Evolutionary conservation across 2,113 vertebrate species (phyloP).

Genomic region (Oncorhynchus clarkii): DNA sequence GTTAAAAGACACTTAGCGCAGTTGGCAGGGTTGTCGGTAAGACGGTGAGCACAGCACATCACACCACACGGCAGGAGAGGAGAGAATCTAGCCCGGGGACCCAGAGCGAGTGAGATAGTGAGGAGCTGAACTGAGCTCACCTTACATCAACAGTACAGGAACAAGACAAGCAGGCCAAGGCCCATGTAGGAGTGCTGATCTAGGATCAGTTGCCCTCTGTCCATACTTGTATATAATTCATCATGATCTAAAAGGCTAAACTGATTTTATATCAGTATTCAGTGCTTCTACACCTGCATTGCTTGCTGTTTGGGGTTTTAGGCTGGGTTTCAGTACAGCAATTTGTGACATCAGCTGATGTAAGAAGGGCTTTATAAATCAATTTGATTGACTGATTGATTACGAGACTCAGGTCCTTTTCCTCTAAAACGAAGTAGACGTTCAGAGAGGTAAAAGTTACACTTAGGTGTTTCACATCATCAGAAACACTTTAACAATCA

Average conservation of each 20-base stretch:
- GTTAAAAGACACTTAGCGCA: constrained; percentile 53
- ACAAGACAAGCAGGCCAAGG: not conserved
- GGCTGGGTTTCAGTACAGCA: no score
- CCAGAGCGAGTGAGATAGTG: not conserved
- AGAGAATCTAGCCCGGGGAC: not conserved
- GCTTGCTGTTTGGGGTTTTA: no score
- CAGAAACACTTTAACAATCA: constrained; percentile 44
- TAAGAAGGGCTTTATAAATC: no score
- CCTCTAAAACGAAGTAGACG: not conserved
- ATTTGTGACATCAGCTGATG: no score
- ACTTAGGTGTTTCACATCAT: constrained; percentile 53
- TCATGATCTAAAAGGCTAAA: no score
- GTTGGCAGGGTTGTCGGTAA: constrained; percentile 25
- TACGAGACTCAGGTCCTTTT: not conserved
- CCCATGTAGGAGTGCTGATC: not conserved
- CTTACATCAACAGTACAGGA: not conserved
- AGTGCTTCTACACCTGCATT: no score
- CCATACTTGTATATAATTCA: no score
- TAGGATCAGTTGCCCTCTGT: no score
- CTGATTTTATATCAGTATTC: no score
- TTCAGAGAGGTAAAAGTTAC: not conserved
- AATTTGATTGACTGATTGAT: no score
- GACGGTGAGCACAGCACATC: constrained; percentile 17
- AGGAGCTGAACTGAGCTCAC: not conserved
- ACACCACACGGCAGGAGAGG: not conserved